phyloP scores from a whole-genome alignment of 2,113 vertebrate genomes.

The Bettongia penicillata region DNA sequence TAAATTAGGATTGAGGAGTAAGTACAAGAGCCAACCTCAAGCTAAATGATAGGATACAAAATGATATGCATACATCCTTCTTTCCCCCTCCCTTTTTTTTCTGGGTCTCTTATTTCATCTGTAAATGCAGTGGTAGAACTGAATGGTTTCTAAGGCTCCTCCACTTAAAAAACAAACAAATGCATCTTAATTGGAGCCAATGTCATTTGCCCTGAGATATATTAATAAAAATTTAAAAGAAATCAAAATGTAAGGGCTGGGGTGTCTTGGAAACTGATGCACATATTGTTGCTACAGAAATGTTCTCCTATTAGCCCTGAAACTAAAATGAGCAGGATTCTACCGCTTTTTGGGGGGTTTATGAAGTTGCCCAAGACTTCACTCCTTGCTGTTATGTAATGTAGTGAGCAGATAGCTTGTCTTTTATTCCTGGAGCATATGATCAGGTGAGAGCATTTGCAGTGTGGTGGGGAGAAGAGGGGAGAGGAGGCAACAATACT shows the following conservation, averaged over 20 bases:
- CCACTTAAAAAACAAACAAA: background rate
- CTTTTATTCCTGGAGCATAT: background rate
- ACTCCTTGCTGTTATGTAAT: background rate
- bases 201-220: background rate
- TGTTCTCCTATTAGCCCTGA: background rate
- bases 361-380: background rate
- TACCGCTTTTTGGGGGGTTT: background rate
- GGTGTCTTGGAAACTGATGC: background rate
- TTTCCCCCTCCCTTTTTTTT: background rate
- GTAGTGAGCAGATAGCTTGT: background rate
- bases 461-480: too few species aligned
- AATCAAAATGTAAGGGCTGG: background rate
- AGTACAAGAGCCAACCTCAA: background rate
- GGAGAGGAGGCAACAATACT: background rate
- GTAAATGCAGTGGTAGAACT: background rate
- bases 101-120: background rate
- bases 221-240: background rate
- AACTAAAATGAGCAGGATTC: background rate
- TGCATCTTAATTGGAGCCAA: background rate
- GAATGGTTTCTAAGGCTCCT: background rate
- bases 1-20: constrained; percentile 20
- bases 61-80: background rate
- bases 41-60: background rate
- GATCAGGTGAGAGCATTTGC: background rate
- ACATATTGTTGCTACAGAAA: background rate